A percentile compares a stretch with the other conserved stretches of the same genome.
Conservation (phyloP, 2,888 invertebrate species). For the Camponotus fellah region DNA sequence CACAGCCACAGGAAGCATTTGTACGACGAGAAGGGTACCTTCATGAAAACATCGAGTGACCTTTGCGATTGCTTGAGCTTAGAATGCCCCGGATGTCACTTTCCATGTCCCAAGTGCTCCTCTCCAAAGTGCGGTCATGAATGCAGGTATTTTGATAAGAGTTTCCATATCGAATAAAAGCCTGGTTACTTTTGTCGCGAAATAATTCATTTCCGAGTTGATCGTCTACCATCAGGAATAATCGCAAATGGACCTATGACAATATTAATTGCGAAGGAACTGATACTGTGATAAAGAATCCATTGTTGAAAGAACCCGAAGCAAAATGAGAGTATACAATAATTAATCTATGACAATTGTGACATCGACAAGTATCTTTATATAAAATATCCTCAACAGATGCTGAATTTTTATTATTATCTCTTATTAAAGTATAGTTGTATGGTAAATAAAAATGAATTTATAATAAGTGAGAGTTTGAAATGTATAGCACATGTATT, state of each 20-base stretch:
- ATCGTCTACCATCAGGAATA: constrained; percentile 87
- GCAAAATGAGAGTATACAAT: background rate
- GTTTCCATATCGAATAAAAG: background rate
- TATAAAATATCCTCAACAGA: background rate
- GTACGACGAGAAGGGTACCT: constrained; percentile 91
- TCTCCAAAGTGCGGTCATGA: constrained; percentile 93
- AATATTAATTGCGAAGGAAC: constrained; percentile 93
- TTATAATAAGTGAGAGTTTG: background rate
- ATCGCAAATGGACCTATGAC: constrained; percentile 93
- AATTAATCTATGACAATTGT: background rate
- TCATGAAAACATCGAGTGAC: constrained; percentile 89
- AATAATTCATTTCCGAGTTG: background rate
- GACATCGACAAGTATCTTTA: background rate
- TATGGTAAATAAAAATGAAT: background rate
- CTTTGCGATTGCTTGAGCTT: constrained; percentile 94
- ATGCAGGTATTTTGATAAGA: constrained; percentile 88
- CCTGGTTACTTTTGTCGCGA: background rate
- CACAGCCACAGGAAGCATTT: constrained; percentile 88
- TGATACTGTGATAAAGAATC: constrained; percentile 89
- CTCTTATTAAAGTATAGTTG: background rate
- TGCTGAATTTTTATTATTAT: background rate
- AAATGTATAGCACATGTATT: background rate
- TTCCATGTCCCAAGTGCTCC: constrained; percentile 91
- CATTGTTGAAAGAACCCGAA: constrained; percentile 77
- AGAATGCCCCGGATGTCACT: constrained; percentile 94